These are phyloP conservation scores for Corythoichthys intestinalis DNA, from an alignment of 2,113 vertebrate species.

Conservation along the genomic window DNA sequence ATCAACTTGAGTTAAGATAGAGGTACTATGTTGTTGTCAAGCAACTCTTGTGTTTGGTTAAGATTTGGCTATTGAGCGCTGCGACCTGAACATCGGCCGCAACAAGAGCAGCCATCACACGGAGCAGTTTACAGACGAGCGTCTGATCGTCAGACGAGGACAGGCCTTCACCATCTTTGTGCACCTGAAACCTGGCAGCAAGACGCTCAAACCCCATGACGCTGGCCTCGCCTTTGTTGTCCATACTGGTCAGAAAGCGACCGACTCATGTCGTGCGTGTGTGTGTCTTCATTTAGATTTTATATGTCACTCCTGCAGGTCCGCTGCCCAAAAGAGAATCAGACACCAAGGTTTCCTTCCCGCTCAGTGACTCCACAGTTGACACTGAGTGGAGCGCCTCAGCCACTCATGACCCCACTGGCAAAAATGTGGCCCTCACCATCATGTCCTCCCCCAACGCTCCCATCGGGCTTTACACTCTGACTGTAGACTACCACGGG, in stretches of 20 bases:
- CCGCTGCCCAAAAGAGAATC: conserved; percentile 71
- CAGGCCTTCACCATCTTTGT: conserved; percentile 79
- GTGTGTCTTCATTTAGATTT: neutral
- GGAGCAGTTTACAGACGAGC: conserved; percentile 37
- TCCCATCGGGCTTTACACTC: conserved; percentile 76
- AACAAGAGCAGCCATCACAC: conserved; percentile 79
- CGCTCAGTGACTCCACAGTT: conserved; percentile 46
- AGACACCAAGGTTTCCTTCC: conserved; percentile 72
- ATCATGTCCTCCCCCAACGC: conserved; percentile 71
- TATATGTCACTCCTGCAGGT: conserved; percentile 57
- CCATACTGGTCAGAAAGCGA: neutral
- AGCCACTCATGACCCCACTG: conserved; percentile 47
- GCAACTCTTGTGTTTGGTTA: neutral
- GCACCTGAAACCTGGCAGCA: conserved; percentile 61
- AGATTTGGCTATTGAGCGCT: conserved; percentile 75
- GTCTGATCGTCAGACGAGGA: conserved; percentile 79
- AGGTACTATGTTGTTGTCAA: neutral
- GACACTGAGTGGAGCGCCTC: conserved; percentile 71
- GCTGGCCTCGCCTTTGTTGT: conserved; percentile 66
- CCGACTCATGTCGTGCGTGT: neutral
- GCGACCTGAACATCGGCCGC: conserved; percentile 73
- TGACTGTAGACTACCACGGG: conserved; percentile 77
- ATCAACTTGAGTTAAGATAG: too few relatives aligned
- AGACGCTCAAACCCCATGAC: conserved; percentile 53
- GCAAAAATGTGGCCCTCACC: conserved; percentile 49